Percentiles rank a stretch among this genome's conserved stretches.
phyloP scores from a whole-genome alignment of 2,797 vertebrate species.

The Synanceia verrucosa region DNA sequence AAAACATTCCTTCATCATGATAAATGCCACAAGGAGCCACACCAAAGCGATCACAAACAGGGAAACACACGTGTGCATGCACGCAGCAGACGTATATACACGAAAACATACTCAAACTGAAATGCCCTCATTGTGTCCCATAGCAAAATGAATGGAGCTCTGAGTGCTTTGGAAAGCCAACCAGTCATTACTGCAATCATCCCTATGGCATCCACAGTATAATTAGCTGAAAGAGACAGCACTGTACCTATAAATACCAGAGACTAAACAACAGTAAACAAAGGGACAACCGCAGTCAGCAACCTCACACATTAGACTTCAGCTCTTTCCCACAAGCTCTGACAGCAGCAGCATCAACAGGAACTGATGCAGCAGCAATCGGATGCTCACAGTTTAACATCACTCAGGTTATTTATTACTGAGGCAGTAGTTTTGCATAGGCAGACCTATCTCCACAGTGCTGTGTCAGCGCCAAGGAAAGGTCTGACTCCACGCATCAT shows the following conservation, averaged over 20 bases:
- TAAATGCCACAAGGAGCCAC: conserved; percentile 5
- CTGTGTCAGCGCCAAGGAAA: not conserved
- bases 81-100: not conserved
- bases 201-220: conserved; percentile 54
- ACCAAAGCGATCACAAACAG: conserved; percentile 2
- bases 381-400: conserved; percentile 30
- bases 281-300: conserved; percentile 62
- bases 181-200: conserved; percentile 69
- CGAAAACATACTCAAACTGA: conserved; percentile 5
- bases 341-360: conserved; percentile 52
- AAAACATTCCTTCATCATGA: conserved; percentile 6
- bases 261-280: conserved; percentile 74
- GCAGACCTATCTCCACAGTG: not conserved
- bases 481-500: not conserved
- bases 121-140: conserved; percentile 15
- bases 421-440: not conserved
- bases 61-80: not conserved
- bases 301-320: conserved; percentile 60
- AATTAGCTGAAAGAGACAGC: conserved; percentile 62
- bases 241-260: conserved; percentile 72
- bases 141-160: conserved; percentile 15
- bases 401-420: conserved; percentile 22
- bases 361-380: conserved; percentile 16
- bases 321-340: conserved; percentile 51
- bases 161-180: conserved; percentile 58